Percentiles rank a stretch among this genome's conserved stretches.
phyloP scores from a whole-genome alignment of 2,113 vertebrate genomes.

The Sula dactylatra region DNA sequence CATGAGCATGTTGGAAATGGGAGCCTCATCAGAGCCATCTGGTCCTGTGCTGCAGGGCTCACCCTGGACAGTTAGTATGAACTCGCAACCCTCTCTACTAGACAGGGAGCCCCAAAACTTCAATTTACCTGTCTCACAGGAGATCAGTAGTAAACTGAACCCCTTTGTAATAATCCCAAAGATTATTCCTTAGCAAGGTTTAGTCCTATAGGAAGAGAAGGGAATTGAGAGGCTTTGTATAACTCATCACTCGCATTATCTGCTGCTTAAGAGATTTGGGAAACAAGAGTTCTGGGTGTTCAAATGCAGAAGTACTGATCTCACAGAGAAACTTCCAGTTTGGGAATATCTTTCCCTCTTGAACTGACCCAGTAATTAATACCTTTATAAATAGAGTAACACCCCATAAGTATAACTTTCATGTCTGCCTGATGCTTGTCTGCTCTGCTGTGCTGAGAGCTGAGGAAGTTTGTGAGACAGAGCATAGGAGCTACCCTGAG shows the following conservation, averaged over 20 bases:
- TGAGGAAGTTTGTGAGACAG: background rate
- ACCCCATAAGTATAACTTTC: background rate
- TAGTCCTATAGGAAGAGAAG: background rate
- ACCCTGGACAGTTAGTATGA: accelerated
- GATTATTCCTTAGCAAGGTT: background rate
- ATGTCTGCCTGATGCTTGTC: background rate
- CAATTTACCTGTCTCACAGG: background rate
- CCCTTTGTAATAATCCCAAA: background rate
- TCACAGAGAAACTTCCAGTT: background rate
- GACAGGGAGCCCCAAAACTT: background rate
- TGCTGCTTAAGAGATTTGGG: background rate
- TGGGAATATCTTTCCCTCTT: background rate
- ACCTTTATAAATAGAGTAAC: background rate
- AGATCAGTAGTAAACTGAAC: background rate
- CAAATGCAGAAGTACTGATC: background rate
- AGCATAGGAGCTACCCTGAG: background rate
- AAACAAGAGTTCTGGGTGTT: background rate
- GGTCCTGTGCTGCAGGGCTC: background rate
- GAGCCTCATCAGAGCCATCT: background rate
- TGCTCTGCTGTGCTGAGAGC: background rate
- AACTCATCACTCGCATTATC: background rate
- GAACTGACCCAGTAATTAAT: background rate
- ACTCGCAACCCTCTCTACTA: accelerated
- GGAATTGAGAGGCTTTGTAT: background rate
- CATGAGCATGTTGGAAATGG: background rate